Base-by-base conservation (phyloP, 2,888 invertebrate genomes). In the Epirrhoe tristata region DNA sequence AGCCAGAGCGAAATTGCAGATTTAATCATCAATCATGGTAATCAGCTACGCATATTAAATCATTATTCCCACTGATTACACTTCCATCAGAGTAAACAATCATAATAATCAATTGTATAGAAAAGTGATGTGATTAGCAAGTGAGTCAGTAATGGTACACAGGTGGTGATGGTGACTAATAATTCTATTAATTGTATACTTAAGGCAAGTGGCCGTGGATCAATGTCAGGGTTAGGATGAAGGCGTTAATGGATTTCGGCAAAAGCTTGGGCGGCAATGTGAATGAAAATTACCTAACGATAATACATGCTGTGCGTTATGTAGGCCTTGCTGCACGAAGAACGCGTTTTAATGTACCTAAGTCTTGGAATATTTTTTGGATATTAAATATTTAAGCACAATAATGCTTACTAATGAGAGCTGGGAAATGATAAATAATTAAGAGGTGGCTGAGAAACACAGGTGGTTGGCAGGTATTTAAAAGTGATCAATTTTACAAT, bases 151-250 rank as follows among this genome's bases (percentile, higher is more conserved):
- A 68, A 71, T 71, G 53, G 67, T 64, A 54, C 70, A 74, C 74
- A 72, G 72, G 74, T 74, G 74, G 64, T 60, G 60, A 61, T 70
- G 70, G 14, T 74, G 74, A 74, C 69, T 74, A 74, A 73, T 66
- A 63, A 69, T 53, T 60, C 34, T 51, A 62, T 39, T 59, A 59
- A 50, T 52, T 48, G 32, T 63, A 46, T 57, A 63, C 56, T 56
- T 39, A 43, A 36, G 32, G 4, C 63, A 51, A 51, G 32, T 43
- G 39, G 32, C 63, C 59, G n/a, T 55, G 52, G 50, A 63, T 63
- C 67, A 63, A 59, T 63, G 56, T 67, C 63, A 67, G 31, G 58
- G 67, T 56, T 52, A 10, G 32, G 57, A 39, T 31, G 50, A 48
- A 55, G 67, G 46, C 17, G 54, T 55, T 17, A 62, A 63, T 52